Evolutionary conservation across 1,140 invertebrate species (phyloP), one percentile per base, ranked within the genome.

Genomic region (Ladona fulva): DNA sequence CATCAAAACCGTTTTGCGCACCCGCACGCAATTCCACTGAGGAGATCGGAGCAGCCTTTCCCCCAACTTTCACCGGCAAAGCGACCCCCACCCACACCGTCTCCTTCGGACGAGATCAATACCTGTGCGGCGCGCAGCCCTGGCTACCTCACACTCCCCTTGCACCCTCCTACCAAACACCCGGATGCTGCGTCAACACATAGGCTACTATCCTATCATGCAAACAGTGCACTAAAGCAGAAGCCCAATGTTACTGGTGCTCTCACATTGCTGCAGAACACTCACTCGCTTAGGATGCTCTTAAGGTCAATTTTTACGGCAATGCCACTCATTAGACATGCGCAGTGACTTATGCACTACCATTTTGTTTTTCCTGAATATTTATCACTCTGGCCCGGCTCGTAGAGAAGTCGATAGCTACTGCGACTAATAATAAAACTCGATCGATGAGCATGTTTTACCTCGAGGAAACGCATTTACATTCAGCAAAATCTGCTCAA

Each of bases 101-200:
- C 52, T 66, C 52, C 52, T 66, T 66, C 16, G 52, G 52, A 66
- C 3, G n/a, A 66, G 52, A 66, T 66, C 52, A 66, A 66, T 66
- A 66, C 52, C 52, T 66, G 52, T 66, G 52, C 52, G 52, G 52
- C 52, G 52, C 52, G 52, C 3, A 22, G 52, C 52, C 52, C 52
- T 22, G n/a, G 52, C 52, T 66, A 19, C n/a, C 52, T 22, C 52
- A 66, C 52, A 3, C 52, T 66, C 52, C 52, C n/a, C 44, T 52
- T 19, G 10, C 19, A 52, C 44, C 52, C 52, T 66, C 52, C 52
- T 66, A 66, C 5, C 52, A 66, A 66, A 66, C 52, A 66, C n/a
- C 52, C n/a, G 52, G 52, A 66, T 66, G 52, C 52, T 66, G 52
- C 52, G 52, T 66, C 52, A 66, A 66, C 52, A 66, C 52, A 22